A percentile compares a stretch with the other conserved stretches of the same genome.
These are phyloP conservation scores for Xiphophorus couchianus DNA, from an alignment of 2,113 vertebrate species.

Conservation along the genomic window DNA sequence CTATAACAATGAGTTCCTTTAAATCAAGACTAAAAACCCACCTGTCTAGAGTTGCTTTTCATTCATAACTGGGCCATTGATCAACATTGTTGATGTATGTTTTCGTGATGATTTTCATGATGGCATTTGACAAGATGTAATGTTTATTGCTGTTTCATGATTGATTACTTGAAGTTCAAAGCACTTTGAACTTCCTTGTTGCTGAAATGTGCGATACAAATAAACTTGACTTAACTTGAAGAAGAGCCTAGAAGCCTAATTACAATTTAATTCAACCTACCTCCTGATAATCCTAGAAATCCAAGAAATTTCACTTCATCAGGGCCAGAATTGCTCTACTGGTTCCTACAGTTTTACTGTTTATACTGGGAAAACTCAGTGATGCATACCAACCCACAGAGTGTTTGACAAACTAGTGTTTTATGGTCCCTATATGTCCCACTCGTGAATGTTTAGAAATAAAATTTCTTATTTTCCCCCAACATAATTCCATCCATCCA, in stretches of 20 bases:
- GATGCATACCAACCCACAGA: constrained; percentile 25
- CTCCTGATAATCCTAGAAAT: not conserved
- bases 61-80: no score
- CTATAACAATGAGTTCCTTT: no score
- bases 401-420: constrained; percentile 40
- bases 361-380: constrained; percentile 1
- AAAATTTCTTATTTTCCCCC: constrained; percentile 14
- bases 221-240: no score
- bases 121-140: no score
- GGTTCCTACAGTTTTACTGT: not conserved
- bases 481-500: constrained; percentile 1
- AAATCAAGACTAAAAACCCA: no score
- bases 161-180: no score
- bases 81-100: no score
- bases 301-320: not conserved
- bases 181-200: no score
- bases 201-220: no score
- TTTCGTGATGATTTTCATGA: no score
- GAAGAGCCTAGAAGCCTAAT: not conserved
- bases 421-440: constrained; percentile 54
- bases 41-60: no score
- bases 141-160: no score
- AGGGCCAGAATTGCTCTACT: not conserved
- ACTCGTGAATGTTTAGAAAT: constrained; percentile 12
- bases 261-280: not conserved